Evolutionary conservation across 2,113 vertebrate species (phyloP), one percentile per base, ranked within the genome.

Genomic region (Aegithalos caudatus): DNA sequence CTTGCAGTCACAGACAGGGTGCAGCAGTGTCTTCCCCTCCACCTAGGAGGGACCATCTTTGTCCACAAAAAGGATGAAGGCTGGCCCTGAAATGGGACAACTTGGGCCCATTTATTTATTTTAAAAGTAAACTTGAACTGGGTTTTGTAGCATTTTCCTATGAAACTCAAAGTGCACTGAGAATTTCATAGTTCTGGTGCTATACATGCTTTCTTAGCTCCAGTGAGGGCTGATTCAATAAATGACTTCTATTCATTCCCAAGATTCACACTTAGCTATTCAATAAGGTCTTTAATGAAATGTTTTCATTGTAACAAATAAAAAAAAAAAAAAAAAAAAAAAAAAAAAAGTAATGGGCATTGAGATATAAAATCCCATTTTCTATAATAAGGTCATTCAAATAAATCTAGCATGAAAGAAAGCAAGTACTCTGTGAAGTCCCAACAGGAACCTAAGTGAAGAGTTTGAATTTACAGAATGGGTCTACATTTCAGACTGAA

Each of bases 351-450:
- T 89, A 96, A 92, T 91, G 76, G 90, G 51, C 88, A 95, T 35
- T 97, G 88, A 95, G 86, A 94, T 95, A 96, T 93, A 97, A 96
- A 96, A 92, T 65, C 51, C 78, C 56, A 90, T 95, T 96, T 94
- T 96, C 88, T 57, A 35, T 90, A 97, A 97, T 94, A 93, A 96
- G 93, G 92, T 93, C 92, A 95, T 83, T 97, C 83, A 95, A 94
- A 91, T 91, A 96, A 96, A 97, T 96, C 67, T 97, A 95, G 90
- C 93, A 93, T 95, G 88, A 97, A 97, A 92, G 82, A 67, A 95
- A 95, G 77, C 44, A 95, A 91, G 57, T 73, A 81, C 53, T 84
- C 86, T 93, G 83, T 94, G 92, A 97, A 95, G 90, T 95, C 90
- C 82, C 96, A 92, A 80, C 42, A 95, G 93, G 83, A 97, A 76